These are phyloP conservation scores for Cataglyphis albicans DNA, from an alignment of 2,888 invertebrate genomes.

Conservation along the genomic window DNA sequence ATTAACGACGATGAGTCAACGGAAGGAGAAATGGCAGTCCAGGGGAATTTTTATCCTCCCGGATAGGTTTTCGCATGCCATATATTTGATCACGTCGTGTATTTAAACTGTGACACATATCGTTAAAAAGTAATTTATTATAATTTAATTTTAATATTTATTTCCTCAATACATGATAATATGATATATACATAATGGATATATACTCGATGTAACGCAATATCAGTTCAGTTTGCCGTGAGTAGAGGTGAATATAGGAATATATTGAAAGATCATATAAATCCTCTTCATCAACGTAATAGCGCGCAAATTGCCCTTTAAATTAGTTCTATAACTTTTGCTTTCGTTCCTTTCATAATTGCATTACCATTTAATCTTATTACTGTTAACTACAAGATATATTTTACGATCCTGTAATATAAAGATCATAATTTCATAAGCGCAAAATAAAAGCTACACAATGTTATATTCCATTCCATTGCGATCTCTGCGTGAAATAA, in stretches of 20 bases:
- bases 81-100: not conserved
- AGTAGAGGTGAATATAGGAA: not conserved
- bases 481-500: not conserved
- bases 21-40: conserved; percentile 17
- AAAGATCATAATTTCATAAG: not conserved
- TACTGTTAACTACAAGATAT: not conserved
- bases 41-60: conserved; percentile 23
- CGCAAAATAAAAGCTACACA: not conserved
- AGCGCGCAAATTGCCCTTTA: conserved; percentile 13
- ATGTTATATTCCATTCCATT: not conserved
- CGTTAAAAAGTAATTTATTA: not conserved
- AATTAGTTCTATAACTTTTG: conserved; percentile 17
- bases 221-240: not conserved
- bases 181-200: not conserved
- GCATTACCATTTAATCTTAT: conserved; percentile 12
- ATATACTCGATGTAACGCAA: not conserved
- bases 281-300: conserved; percentile 1
- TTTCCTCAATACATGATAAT: not conserved
- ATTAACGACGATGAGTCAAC: conserved; percentile 69
- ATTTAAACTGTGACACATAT: not conserved
- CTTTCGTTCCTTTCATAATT: not conserved
- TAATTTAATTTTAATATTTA: not conserved
- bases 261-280: not conserved
- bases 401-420: not conserved
- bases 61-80: conserved; percentile 3